Evolutionary conservation across 2,888 invertebrate genomes (phyloP), one percentile per base, ranked within the genome.

Genomic region (Biston betularia): DNA sequence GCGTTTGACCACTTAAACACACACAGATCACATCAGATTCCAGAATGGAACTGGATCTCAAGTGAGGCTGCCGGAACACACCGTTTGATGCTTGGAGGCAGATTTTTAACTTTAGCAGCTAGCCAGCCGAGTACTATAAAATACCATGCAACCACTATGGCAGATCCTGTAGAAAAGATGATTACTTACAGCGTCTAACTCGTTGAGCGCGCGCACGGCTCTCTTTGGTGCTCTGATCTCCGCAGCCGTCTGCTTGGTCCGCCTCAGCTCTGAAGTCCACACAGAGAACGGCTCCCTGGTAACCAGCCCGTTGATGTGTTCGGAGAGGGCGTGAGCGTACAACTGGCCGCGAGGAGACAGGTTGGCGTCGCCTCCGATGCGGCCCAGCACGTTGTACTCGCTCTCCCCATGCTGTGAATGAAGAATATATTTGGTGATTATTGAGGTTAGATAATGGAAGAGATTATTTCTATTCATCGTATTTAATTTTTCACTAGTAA

Each of bases 281-380:
- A 99, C 97, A 70, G 96, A 95, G 67, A 98, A 92, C 1, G 96
- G 95, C 70, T 97, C 95, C 57, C 95, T 94, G 76, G 96, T 94
- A 0, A 95, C 95, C 35, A 92, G 44, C 4, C 84, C 77, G 79
- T 93, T 93, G 77, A 98, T 95, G 84, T 96, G 96, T 11, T 96
- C 95, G 0, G 97, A 96, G 71, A 98, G 89, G 0, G 96, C 96
- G 70, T 95, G 94, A 0, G 96, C 97, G 89, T 98, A 98, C 83
- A 95, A 92, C 78, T 96, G 92, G 0, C 98, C 98, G 34, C 98
- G 95, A 0, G 96, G 95, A 8, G 98, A 98, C 49, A 99, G 92
- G 34, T 96, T 95, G 11, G 98, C 96, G 87, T 99, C 98, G 1
- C 98, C 98, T 0, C 98, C 99, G 76, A 99, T 98, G 69, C 97